phyloP scores from a whole-genome alignment of 92 coral and sea anemone species.

The Umimayanthus kanabou region DNA sequence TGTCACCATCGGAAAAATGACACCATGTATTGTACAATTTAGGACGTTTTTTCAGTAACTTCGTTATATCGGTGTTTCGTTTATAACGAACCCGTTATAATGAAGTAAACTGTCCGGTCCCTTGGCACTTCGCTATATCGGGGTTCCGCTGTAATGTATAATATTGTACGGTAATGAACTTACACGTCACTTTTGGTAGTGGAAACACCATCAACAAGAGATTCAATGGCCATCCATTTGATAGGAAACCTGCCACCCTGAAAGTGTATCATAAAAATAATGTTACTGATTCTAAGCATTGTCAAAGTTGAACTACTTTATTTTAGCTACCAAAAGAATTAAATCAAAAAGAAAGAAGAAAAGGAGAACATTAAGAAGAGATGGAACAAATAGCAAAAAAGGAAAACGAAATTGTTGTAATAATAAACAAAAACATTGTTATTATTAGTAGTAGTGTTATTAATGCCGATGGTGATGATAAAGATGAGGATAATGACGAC shows the following conservation, averaged over 20 bases:
- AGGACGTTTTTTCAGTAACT: too few relatives aligned
- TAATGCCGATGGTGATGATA: not conserved
- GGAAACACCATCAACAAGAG: constrained; percentile 93
- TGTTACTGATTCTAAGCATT: not conserved
- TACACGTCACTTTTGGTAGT: constrained; percentile 98
- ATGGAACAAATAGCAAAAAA: not conserved
- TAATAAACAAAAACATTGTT: too few relatives aligned
- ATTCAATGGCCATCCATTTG: constrained; percentile 99
- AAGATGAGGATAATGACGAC: not conserved
- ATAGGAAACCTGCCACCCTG: constrained; percentile 99
- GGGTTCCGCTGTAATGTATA: too few relatives aligned
- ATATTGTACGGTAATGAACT: constrained; percentile 35
- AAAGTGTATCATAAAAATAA: not conserved
- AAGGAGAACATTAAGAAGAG: not conserved
- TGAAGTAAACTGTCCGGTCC: too few relatives aligned
- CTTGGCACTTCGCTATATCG: too few relatives aligned
- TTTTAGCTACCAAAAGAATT: not conserved
- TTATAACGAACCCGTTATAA: too few relatives aligned
- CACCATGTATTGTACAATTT: too few relatives aligned
- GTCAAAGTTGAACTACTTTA: too few relatives aligned
- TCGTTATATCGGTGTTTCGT: too few relatives aligned
- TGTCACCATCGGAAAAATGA: too few relatives aligned
- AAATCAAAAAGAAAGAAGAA: too few relatives aligned
- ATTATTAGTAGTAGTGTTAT: too few relatives aligned
- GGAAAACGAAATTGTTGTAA: not conserved